Conservation (phyloP, 2,797 vertebrate genomes). For the Parotocinclus haroldoi region DNA sequence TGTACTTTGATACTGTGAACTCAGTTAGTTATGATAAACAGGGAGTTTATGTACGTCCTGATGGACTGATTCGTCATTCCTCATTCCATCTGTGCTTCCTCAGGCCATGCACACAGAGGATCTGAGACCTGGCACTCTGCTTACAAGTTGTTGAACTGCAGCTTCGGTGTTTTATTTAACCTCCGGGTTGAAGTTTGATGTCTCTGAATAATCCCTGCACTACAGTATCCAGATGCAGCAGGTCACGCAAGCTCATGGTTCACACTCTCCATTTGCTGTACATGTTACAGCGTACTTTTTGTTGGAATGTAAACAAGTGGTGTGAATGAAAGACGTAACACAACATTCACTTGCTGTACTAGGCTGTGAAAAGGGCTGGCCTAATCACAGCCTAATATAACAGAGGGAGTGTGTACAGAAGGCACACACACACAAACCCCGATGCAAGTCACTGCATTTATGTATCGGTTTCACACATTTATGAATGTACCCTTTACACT, state of each 20-base stretch:
- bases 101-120: not conserved
- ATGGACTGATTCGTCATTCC: not conserved
- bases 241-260: not conserved
- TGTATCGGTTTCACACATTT: no score
- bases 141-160: not conserved
- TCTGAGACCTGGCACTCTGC: slow-evolving; percentile 6
- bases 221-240: slow-evolving; percentile 5
- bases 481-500: no score
- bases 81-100: not conserved
- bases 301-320: slow-evolving; percentile 50
- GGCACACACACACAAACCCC: not conserved
- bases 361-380: slow-evolving; percentile 12
- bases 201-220: not conserved
- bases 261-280: slow-evolving; percentile 9
- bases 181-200: not conserved
- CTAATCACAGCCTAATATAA: not conserved
- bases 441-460: no score
- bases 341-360: not conserved
- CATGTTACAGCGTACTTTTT: slow-evolving; percentile 38
- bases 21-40: slow-evolving; percentile 4
- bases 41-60: not conserved
- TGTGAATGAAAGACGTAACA: slow-evolving; percentile 15
- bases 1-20: not conserved
- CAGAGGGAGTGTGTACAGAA: slow-evolving; percentile 6
- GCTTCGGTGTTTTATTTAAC: not conserved